Conservation (phyloP, 2,888 invertebrate genomes). For the Dynastes hyllus region DNA sequence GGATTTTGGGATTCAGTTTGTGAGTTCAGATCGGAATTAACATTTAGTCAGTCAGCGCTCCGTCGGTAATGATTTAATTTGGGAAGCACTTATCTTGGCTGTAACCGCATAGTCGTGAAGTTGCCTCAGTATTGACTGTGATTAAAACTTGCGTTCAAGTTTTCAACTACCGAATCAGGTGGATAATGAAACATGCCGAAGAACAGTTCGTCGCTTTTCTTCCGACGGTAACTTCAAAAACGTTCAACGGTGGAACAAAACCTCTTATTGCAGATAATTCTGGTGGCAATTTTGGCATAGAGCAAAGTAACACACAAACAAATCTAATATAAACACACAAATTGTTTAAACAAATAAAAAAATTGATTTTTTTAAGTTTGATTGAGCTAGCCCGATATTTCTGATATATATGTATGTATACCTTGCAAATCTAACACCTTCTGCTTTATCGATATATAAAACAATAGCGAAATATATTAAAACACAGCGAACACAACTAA, state of each 20-base stretch:
- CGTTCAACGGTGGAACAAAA: background rate
- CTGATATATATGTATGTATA: no score
- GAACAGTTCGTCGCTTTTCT: background rate
- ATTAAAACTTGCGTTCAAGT: slow-evolving; percentile 38
- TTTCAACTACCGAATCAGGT: slow-evolving; percentile 21
- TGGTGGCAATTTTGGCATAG: background rate
- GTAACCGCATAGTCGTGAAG: slow-evolving; percentile 32
- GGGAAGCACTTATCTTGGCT: slow-evolving; percentile 45
- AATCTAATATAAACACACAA: no score
- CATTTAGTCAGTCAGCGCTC: slow-evolving; percentile 45
- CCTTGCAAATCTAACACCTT: no score
- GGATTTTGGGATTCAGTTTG: slow-evolving; percentile 68
- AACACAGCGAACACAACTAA: no score
- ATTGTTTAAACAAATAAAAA: no score
- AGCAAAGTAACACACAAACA: no score
- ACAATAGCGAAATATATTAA: no score
- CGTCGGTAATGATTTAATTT: slow-evolving; percentile 49
- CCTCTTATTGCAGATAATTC: background rate
- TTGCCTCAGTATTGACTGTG: slow-evolving; percentile 18
- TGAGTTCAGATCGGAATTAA: slow-evolving; percentile 55
- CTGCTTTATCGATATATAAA: no score
- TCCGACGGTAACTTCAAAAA: slow-evolving; percentile 25
- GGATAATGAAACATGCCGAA: background rate
- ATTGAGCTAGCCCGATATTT: no score
- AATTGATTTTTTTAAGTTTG: no score